Evolutionary conservation across 2,113 vertebrate species (phyloP).

Genomic region (Pao palembangensis): DNA sequence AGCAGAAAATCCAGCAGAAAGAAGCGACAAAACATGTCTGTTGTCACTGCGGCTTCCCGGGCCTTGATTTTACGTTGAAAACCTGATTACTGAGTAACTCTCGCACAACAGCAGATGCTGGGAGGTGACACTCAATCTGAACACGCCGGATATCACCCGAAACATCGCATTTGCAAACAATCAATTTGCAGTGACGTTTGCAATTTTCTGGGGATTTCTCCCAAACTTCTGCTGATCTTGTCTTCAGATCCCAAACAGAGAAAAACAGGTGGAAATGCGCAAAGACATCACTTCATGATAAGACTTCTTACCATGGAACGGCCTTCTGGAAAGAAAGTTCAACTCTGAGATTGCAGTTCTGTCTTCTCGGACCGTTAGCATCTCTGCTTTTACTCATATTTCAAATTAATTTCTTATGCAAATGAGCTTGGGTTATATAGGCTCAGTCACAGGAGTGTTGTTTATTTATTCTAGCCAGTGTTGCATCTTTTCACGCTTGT

Average conservation of each 20-base stretch:
- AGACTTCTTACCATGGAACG: no score
- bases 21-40: not conserved
- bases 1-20: slow-evolving; percentile 7
- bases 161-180: not conserved
- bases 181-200: not conserved
- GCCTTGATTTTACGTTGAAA: not conserved
- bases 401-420: not conserved
- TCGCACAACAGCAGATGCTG: not conserved
- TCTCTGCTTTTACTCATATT: no score
- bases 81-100: no score
- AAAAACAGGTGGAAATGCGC: no score
- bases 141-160: not conserved
- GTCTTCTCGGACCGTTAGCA: no score
- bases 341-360: no score
- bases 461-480: slow-evolving; percentile 28
- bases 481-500: slow-evolving; percentile 18
- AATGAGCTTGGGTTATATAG: not conserved
- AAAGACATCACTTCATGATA: no score
- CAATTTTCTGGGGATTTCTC: not conserved
- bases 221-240: no score
- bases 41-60: slow-evolving; percentile 4
- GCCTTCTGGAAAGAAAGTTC: no score
- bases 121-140: not conserved
- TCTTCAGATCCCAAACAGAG: no score
- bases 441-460: slow-evolving; percentile 12